These are phyloP conservation scores for Paralvinella palmiformis DNA, from an alignment of 1,140 invertebrate genomes.

Conservation along the genomic window DNA sequence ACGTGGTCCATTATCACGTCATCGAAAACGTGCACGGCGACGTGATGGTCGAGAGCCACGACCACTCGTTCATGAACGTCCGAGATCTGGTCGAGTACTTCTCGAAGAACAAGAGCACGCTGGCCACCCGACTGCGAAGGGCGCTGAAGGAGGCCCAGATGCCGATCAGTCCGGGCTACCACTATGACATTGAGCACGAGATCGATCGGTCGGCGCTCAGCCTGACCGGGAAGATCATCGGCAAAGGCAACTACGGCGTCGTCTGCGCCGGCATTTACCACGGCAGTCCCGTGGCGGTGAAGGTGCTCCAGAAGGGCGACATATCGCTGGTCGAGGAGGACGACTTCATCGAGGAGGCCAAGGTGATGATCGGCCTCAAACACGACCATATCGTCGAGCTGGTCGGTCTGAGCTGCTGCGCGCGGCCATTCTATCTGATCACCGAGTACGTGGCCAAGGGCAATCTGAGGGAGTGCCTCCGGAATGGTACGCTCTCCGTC, in stretches of 20 bases:
- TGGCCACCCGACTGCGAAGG: conserved; percentile 16
- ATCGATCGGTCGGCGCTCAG: neutral
- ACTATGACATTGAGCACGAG: conserved; percentile 13
- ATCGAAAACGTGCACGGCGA: conserved; percentile 18
- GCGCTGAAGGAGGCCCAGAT: conserved; percentile 14
- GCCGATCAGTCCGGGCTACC: conserved; percentile 18
- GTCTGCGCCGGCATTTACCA: conserved; percentile 11
- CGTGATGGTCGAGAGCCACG: conserved; percentile 18
- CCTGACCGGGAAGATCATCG: conserved; percentile 15
- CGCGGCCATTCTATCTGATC: conserved; percentile 15
- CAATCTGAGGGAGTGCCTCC: conserved; percentile 12
- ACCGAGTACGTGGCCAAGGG: conserved; percentile 11
- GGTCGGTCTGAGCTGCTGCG: conserved; percentile 16
- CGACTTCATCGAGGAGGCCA: conserved; percentile 18
- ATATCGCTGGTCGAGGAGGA: conserved; percentile 9
- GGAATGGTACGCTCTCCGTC: conserved; percentile 3
- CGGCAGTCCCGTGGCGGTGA: conserved; percentile 10
- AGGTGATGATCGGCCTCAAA: conserved; percentile 12
- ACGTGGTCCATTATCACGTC: conserved; percentile 18
- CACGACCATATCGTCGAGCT: conserved; percentile 17
- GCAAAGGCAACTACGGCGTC: conserved; percentile 13
- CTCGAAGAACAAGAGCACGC: conserved; percentile 10
- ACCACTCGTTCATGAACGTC: conserved; percentile 16
- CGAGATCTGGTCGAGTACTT: conserved; percentile 17
- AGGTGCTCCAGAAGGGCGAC: conserved; percentile 12